A percentile compares a stretch with the other conserved stretches of the same genome.
phyloP scores from a whole-genome alignment of 2,888 invertebrate species.

The Bibio marci region DNA sequence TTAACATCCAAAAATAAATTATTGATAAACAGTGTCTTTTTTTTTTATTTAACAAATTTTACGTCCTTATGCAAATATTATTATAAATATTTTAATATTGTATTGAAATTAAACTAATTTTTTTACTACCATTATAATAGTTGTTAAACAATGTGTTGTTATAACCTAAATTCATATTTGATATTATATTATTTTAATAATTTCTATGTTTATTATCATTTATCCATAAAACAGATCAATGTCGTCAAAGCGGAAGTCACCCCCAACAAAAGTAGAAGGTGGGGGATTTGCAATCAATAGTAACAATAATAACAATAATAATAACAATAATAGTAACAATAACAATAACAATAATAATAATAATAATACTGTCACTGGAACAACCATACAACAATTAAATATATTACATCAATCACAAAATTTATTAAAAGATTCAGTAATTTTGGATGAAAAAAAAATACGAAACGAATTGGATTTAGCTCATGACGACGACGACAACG shows the following conservation, averaged over 20 bases:
- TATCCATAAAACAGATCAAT: constrained; percentile 62
- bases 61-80: no score
- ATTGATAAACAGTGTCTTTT: no score
- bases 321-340: constrained; percentile 7
- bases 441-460: no score
- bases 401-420: constrained; percentile 1
- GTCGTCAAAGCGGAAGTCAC: constrained; percentile 95
- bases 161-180: no score
- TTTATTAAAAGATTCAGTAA: no score
- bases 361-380: neutral
- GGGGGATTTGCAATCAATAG: constrained; percentile 25
- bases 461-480: neutral
- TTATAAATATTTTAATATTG: no score
- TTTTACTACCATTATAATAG: no score
- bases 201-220: constrained; percentile 18
- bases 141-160: no score
- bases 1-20: no score
- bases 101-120: no score
- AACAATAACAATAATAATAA: constrained; percentile 2
- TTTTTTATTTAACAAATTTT: no score
- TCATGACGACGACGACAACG: neutral
- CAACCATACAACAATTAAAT: neutral
- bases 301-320: constrained; percentile 2
- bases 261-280: constrained; percentile 85
- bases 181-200: no score